phyloP scores from a whole-genome alignment of 1,140 invertebrate genomes.

The Sitodiplosis mosellana region DNA sequence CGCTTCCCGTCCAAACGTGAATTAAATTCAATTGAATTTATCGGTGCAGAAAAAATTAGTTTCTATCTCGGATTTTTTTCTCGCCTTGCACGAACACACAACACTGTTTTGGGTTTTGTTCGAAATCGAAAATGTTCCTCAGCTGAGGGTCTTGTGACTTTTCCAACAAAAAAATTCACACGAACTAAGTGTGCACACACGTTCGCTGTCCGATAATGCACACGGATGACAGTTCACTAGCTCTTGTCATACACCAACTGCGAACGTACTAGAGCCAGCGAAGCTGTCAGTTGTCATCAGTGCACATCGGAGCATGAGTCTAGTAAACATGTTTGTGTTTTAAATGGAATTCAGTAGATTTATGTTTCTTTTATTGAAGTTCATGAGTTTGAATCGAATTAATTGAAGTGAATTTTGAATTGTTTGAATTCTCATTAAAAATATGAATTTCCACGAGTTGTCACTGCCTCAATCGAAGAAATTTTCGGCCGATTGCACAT shows the following conservation, averaged over 20 bases:
- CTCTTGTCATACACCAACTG: background rate
- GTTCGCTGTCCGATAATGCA: background rate
- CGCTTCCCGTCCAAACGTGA: background rate
- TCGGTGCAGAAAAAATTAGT: background rate
- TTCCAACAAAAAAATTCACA: background rate
- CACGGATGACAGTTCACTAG: too few relatives aligned
- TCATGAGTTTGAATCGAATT: too few relatives aligned
- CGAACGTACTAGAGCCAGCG: background rate
- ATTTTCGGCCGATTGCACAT: background rate
- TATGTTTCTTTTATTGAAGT: too few relatives aligned
- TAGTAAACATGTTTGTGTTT: background rate
- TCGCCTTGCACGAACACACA: slow-evolving; percentile 8
- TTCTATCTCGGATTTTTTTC: background rate
- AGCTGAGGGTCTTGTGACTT: slow-evolving; percentile 22
- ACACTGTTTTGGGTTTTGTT: slow-evolving; percentile 8
- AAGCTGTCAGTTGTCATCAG: background rate
- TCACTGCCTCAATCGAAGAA: background rate
- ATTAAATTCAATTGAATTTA: background rate
- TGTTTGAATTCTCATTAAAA: too few relatives aligned
- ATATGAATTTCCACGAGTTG: background rate
- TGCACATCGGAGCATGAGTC: background rate
- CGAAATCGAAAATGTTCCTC: slow-evolving; percentile 19
- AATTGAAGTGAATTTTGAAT: too few relatives aligned
- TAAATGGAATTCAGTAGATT: too few relatives aligned
- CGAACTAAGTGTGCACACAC: background rate